Evolutionary conservation across 2,888 invertebrate species (phyloP).

Genomic region (Athripsodes cinereus): DNA sequence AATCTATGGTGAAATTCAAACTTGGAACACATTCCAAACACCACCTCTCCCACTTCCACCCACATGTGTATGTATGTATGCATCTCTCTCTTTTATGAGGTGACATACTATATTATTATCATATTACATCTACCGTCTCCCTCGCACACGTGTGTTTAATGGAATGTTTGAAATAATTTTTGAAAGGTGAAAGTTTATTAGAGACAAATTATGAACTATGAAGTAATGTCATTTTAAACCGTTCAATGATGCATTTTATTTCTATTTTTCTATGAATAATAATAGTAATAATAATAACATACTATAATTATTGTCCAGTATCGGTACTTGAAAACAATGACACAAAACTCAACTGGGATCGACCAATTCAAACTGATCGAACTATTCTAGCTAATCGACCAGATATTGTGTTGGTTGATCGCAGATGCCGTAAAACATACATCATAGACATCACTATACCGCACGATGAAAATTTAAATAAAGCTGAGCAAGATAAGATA

Average conservation of each 20-base stretch:
- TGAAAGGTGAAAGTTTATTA: neutral
- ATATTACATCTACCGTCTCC: neutral
- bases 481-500: too few species aligned
- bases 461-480: too few species aligned
- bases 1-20: slow-evolving; percentile 12
- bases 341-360: too few species aligned
- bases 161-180: neutral
- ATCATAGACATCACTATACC: too few species aligned
- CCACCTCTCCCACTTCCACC: neutral
- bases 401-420: too few species aligned
- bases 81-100: neutral
- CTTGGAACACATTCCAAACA: slow-evolving; percentile 11
- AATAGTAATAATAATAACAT: neutral
- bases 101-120: neutral
- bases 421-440: too few species aligned
- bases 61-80: neutral
- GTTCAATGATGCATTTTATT: neutral
- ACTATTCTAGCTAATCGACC: too few species aligned
- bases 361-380: too few species aligned
- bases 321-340: too few species aligned
- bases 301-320: too few species aligned
- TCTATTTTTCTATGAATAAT: neutral
- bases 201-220: neutral
- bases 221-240: neutral
- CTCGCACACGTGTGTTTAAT: neutral